phyloP scores from a whole-genome alignment of 2,113 vertebrate genomes.

The Cryptotis parvus region DNA sequence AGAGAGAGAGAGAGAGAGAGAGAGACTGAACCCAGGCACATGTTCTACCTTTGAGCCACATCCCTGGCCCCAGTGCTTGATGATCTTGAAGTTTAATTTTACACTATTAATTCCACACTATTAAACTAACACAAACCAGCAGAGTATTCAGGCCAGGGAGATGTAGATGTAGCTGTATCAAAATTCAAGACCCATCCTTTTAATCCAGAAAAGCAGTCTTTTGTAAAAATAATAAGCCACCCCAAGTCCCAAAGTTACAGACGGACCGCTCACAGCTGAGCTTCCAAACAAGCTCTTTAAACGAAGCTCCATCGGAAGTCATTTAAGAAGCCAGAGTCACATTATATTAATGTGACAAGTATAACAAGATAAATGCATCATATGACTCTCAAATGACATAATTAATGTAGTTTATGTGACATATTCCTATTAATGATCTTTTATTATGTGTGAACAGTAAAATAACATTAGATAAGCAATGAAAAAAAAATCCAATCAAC shows the following conservation, averaged over 20 bases:
- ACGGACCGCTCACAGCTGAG: conserved; percentile 40
- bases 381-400: conserved; percentile 79
- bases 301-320: conserved; percentile 61
- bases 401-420: conserved; percentile 79
- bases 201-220: conserved; percentile 62
- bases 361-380: conserved; percentile 76
- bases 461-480: conserved; percentile 75
- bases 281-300: conserved; percentile 64
- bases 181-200: conserved; percentile 57
- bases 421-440: conserved; percentile 77
- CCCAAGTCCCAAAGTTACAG: conserved; percentile 54
- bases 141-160: background rate
- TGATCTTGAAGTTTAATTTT: conserved; percentile 45
- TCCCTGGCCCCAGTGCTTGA: background rate
- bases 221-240: background rate
- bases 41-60: no score
- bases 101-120: conserved; percentile 10
- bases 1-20: no score
- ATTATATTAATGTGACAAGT: conserved; percentile 74
- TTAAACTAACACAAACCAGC: background rate
- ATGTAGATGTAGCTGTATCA: background rate
- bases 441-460: conserved; percentile 81
- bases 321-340: conserved; percentile 64
- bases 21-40: no score
- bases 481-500: conserved; percentile 63